Conservation (phyloP, 2,113 vertebrate species). For the Albula glossodonta region DNA sequence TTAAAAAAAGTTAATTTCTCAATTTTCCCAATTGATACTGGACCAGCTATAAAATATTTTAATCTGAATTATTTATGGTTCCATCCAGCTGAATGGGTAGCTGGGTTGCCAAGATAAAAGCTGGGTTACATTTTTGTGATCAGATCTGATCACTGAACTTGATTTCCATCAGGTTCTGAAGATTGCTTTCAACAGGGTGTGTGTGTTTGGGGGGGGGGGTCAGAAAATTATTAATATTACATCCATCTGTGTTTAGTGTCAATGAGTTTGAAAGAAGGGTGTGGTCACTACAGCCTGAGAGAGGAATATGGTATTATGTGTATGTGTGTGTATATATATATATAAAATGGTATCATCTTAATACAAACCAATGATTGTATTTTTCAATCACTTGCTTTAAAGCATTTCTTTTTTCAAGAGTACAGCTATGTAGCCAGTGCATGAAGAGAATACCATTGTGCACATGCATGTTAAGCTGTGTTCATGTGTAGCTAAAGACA, state of each 20-base stretch:
- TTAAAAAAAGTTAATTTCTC: not conserved
- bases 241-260: not conserved
- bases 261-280: not conserved
- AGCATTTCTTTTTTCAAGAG: not conserved
- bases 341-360: not conserved
- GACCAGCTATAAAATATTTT: no score
- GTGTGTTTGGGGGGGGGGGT: not conserved
- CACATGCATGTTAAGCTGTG: no score
- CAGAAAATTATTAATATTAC: slow-evolving; percentile 15
- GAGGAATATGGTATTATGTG: not conserved
- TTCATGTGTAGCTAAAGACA: no score
- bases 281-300: not conserved
- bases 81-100: not conserved
- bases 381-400: not conserved
- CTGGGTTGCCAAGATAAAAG: not conserved
- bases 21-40: not conserved
- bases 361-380: not conserved
- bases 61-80: not conserved
- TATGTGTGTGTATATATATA: not conserved
- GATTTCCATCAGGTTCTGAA: not conserved
- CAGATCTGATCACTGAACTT: not conserved
- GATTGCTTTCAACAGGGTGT: not conserved
- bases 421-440: no score
- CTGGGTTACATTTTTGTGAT: not conserved
- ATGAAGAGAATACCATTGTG: no score